Evolutionary conservation across 2,888 invertebrate genomes (phyloP), one percentile per base, ranked within the genome.

Genomic region (Folsomia manolachei): DNA sequence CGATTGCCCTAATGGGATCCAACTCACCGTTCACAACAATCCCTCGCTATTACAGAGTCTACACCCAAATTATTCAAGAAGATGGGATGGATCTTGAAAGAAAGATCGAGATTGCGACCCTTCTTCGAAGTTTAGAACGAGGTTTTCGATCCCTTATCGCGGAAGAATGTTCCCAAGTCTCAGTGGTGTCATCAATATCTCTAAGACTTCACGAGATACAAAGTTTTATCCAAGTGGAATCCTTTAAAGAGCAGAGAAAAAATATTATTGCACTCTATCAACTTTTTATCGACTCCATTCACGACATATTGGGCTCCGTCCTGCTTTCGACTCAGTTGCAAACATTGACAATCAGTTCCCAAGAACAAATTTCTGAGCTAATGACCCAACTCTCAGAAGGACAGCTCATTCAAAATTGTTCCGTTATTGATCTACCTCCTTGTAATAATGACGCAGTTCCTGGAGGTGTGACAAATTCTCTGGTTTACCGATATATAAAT

Each of bases 211-310:
- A 21, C n/a, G 19, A 56, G n/a, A 56, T 19, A 7, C 56, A 56
- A n/a, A 56, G 56, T n/a, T 56, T 56, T 56, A n/a, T 56, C 4
- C 56, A 56, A 21, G 56, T 56, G 11, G 56, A 56, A 19, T 56
- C 56, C 7, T 56, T 56, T 19, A 56, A 56, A 56, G 56, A 56
- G 7, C 56, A 56, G 56, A 56, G 56, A n/a, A 56, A 56, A 56
- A 56, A 56, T 56, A 19, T 56, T 7, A 56, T 56, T 19, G 21
- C 18, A 19, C 18, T 56, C 19, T 56, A 56, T 56, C 56, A 56
- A 56, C 56, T 56, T 21, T 56, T 56, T 56, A 56, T 56, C 56
- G 56, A 56, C 21, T 56, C 56, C 7, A 56, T 56, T 56, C 19
- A 21, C 18, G 21, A n/a, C n/a, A 21, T 21, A 4, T 56, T 56